Conservation (phyloP, 92 coral and sea anemone genomes). For the Phenganax subtilis region DNA sequence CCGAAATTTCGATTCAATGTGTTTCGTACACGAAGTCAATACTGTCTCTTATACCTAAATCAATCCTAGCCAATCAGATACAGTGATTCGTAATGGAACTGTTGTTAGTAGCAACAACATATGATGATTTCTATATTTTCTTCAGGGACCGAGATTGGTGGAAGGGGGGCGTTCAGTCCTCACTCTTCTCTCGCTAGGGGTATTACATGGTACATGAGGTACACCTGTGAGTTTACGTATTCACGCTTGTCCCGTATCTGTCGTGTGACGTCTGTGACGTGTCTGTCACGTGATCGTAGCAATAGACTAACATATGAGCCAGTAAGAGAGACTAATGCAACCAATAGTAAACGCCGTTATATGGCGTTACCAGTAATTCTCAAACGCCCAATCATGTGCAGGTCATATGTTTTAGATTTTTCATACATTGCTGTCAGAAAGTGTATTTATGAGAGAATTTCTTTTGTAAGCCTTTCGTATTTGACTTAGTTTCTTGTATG, state of each 20-base stretch:
- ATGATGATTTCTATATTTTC: neutral
- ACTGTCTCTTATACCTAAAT: no score
- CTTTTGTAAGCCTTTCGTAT: neutral
- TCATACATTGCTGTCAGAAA: neutral
- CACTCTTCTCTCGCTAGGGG: constrained; percentile 30
- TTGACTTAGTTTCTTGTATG: neutral
- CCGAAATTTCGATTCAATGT: no score
- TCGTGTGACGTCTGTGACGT: constrained; percentile 42
- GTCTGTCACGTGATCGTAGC: constrained; percentile 44
- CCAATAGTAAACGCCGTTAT: constrained; percentile 14
- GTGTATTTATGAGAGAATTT: no score
- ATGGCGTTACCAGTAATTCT: constrained; percentile 2
- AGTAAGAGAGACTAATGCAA: constrained; percentile 13
- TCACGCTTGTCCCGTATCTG: constrained; percentile 45
- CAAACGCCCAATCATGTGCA: constrained; percentile 11
- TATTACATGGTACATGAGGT: constrained; percentile 30
- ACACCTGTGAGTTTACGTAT: constrained; percentile 33
- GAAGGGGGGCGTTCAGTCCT: constrained; percentile 22
- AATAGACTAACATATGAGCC: constrained; percentile 36
- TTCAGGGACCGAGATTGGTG: constrained; percentile 36
- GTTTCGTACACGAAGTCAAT: no score
- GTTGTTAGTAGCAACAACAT: no score
- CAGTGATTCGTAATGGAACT: no score
- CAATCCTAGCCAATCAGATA: no score
- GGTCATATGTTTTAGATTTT: neutral